phyloP scores from a whole-genome alignment of 2,888 invertebrate species.

The Latrodectus hesperus region DNA sequence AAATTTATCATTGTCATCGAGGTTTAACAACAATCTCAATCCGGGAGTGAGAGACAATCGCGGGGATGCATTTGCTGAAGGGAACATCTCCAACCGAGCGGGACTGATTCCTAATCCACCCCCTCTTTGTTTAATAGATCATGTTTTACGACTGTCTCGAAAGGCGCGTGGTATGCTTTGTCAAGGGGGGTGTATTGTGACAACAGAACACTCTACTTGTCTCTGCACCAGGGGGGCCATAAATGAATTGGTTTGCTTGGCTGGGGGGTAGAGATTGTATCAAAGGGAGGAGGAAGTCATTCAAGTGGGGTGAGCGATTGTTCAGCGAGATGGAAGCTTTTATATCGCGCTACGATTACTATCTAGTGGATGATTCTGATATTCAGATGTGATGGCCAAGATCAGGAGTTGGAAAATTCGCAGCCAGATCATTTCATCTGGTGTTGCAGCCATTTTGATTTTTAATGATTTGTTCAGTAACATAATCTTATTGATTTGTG shows the following conservation, averaged over 20 bases:
- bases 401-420: too few species aligned
- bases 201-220: background rate
- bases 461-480: too few species aligned
- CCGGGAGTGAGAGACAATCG: background rate
- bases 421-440: too few species aligned
- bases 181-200: background rate
- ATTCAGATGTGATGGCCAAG: too few species aligned
- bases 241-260: background rate
- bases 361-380: too few species aligned
- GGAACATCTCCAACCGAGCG: background rate
- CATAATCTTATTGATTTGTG: too few species aligned
- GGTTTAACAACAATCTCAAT: background rate
- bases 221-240: background rate
- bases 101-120: background rate
- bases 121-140: slow-evolving; percentile 27
- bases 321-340: too few species aligned
- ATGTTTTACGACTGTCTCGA: slow-evolving; percentile 25
- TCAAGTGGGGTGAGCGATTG: too few species aligned
- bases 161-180: background rate
- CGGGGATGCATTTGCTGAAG: background rate
- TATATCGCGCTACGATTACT: too few species aligned
- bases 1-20: background rate
- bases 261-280: background rate
- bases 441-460: too few species aligned
- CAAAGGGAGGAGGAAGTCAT: too few species aligned